Evolutionary conservation across 37 sponge, comb jelly and placozoan species (phyloP).

Genomic region (Chondrilla cf. caribensis): DNA sequence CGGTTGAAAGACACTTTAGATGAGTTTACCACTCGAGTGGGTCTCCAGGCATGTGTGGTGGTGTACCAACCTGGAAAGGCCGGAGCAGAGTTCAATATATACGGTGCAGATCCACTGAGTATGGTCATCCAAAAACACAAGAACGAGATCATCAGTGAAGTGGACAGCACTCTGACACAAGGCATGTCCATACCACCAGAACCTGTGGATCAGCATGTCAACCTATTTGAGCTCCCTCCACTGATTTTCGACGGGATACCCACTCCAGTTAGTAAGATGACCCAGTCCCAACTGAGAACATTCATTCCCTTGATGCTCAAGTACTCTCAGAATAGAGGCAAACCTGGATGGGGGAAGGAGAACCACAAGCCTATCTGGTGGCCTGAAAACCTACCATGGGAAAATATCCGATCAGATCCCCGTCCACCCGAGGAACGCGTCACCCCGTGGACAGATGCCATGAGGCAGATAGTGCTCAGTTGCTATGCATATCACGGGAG

Average conservation of each 20-base stretch:
- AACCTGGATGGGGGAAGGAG: conserved; percentile 94
- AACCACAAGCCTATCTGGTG: conserved; percentile 86
- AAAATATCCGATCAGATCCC: conserved; percentile 82
- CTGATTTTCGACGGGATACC: conserved; percentile 89
- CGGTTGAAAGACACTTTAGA: conserved; percentile 71
- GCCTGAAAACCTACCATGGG: conserved; percentile 87
- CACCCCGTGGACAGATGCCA: conserved; percentile 75
- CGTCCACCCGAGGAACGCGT: conserved; percentile 68
- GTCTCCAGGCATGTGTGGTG: conserved; percentile 82
- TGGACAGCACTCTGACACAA: conserved; percentile 53
- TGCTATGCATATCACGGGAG: conserved; percentile 82
- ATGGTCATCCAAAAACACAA: conserved; percentile 56
- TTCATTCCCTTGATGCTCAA: conserved; percentile 89
- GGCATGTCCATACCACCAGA: conserved; percentile 21
- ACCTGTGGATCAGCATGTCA: neutral
- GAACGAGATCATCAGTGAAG: conserved; percentile 40
- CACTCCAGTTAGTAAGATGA: conserved; percentile 90
- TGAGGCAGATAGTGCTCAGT: conserved; percentile 67
- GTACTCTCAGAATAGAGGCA: conserved; percentile 80
- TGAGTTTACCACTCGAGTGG: conserved; percentile 82
- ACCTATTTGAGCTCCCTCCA: conserved; percentile 78
- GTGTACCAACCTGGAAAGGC: conserved; percentile 67
- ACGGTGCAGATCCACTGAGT: conserved; percentile 75
- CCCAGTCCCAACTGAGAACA: conserved; percentile 88
- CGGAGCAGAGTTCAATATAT: conserved; percentile 68